phyloP scores from a whole-genome alignment of 2,888 invertebrate species.

The Diploptera punctata region DNA sequence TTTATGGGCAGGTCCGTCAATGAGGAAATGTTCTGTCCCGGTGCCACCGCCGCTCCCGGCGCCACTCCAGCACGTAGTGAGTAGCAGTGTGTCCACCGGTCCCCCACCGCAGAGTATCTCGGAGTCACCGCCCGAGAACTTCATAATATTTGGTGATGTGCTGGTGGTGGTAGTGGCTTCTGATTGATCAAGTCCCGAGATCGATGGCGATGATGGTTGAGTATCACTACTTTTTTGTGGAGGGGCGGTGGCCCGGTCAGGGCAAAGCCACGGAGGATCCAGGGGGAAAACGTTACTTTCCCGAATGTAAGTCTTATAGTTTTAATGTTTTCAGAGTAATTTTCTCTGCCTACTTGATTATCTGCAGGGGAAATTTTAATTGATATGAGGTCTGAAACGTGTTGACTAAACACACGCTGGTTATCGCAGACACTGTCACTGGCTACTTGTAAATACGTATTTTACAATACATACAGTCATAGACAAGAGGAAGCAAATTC shows the following conservation, averaged over 20 bases:
- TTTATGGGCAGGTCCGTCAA: slow-evolving; percentile 49
- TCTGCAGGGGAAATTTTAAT: too few species aligned
- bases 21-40: slow-evolving; percentile 53
- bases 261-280: slow-evolving; percentile 43
- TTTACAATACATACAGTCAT: too few species aligned
- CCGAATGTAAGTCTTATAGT: neutral
- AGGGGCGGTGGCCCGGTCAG: slow-evolving; percentile 47
- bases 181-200: slow-evolving; percentile 24
- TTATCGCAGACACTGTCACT: too few species aligned
- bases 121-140: slow-evolving; percentile 48
- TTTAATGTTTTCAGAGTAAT: too few species aligned
- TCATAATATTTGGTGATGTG: slow-evolving; percentile 45
- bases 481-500: slow-evolving; percentile 5
- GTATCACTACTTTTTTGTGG: slow-evolving; percentile 39
- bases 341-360: too few species aligned
- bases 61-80: slow-evolving; percentile 72
- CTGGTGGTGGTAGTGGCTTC: slow-evolving; percentile 24
- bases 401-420: too few species aligned
- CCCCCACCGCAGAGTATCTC: slow-evolving; percentile 47
- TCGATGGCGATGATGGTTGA: slow-evolving; percentile 8
- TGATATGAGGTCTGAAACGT: too few species aligned
- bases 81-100: slow-evolving; percentile 71
- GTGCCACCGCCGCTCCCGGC: slow-evolving; percentile 58
- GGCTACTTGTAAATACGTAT: too few species aligned
- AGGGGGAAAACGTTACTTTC: slow-evolving; percentile 31